phyloP scores from a whole-genome alignment of 1,140 invertebrate genomes.

The Doryteuthis pealeii region DNA sequence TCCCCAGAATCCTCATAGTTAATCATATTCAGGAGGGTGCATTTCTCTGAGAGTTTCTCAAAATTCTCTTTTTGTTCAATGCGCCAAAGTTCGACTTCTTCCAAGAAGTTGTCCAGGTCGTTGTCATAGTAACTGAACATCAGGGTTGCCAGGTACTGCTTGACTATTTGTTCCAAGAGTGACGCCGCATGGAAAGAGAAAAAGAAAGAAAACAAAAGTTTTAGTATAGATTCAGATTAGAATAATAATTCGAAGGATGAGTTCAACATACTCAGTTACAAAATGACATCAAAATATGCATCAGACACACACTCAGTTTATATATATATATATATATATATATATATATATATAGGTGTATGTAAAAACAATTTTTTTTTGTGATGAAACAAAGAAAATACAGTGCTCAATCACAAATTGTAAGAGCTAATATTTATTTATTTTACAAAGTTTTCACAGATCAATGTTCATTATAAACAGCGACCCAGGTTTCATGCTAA shows the following conservation, averaged over 20 bases:
- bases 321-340: background rate
- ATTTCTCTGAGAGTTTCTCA: conserved; percentile 69
- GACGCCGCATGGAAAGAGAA: background rate
- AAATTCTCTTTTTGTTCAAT: conserved; percentile 69
- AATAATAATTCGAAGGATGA: too few species aligned
- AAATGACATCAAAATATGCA: background rate
- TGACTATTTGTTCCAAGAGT: conserved; percentile 36
- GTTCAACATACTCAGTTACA: too few species aligned
- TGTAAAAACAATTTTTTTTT: too few species aligned
- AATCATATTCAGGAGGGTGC: conserved; percentile 71
- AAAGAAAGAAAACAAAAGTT: background rate
- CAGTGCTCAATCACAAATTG: too few species aligned
- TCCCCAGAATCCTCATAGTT: conserved; percentile 70
- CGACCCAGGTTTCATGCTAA: too few species aligned
- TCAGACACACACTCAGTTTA: background rate
- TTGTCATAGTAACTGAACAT: conserved; percentile 80
- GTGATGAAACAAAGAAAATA: too few species aligned
- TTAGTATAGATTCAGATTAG: too few species aligned
- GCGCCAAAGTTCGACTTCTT: conserved; percentile 69
- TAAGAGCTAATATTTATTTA: too few species aligned
- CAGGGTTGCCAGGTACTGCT: conserved; percentile 74
- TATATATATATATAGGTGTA: background rate
- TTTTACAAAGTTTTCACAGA: too few species aligned
- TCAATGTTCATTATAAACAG: too few species aligned
- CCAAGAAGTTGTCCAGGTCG: conserved; percentile 72